phyloP scores from a whole-genome alignment of 2,888 invertebrate genomes.

The Keiferia lycopersicella region DNA sequence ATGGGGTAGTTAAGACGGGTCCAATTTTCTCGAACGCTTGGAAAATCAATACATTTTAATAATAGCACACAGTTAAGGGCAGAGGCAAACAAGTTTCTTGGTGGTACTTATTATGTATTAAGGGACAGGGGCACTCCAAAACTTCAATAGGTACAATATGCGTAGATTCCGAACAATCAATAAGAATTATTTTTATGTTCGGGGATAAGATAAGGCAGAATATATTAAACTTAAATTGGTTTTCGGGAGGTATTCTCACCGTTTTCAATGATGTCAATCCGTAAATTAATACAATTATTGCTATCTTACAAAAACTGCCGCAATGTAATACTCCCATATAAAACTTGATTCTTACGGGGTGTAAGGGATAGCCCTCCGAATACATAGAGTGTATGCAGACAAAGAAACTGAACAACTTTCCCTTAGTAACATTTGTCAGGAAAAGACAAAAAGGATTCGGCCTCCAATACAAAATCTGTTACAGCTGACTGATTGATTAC shows the following conservation, averaged over 20 bases:
- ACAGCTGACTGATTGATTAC: too few species aligned
- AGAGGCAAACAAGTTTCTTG: slow-evolving; percentile 13
- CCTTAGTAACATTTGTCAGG: too few species aligned
- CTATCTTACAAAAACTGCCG: neutral
- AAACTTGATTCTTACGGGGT: too few species aligned
- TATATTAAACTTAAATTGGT: slow-evolving; percentile 29
- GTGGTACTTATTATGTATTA: neutral
- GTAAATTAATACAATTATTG: slow-evolving; percentile 29
- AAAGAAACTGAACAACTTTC: too few species aligned
- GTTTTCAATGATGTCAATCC: slow-evolving; percentile 45
- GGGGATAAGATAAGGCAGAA: neutral
- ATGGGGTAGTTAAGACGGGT: slow-evolving; percentile 47
- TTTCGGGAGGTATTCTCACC: slow-evolving; percentile 62
- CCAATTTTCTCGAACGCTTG: slow-evolving; percentile 62
- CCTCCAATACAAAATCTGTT: too few species aligned
- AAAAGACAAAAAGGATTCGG: too few species aligned
- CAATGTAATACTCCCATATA: slow-evolving; percentile 3
- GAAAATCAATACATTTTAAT: slow-evolving; percentile 56
- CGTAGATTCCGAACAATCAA: neutral
- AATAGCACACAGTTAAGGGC: slow-evolving; percentile 37
- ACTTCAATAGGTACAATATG: neutral
- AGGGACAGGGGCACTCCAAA: slow-evolving; percentile 9
- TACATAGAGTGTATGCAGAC: too few species aligned
- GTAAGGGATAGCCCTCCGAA: too few species aligned
- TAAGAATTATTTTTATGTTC: neutral